These are phyloP conservation scores for Drosophila mauritiana DNA, from an alignment of 1,140 invertebrate genomes.

Conservation along the genomic window DNA sequence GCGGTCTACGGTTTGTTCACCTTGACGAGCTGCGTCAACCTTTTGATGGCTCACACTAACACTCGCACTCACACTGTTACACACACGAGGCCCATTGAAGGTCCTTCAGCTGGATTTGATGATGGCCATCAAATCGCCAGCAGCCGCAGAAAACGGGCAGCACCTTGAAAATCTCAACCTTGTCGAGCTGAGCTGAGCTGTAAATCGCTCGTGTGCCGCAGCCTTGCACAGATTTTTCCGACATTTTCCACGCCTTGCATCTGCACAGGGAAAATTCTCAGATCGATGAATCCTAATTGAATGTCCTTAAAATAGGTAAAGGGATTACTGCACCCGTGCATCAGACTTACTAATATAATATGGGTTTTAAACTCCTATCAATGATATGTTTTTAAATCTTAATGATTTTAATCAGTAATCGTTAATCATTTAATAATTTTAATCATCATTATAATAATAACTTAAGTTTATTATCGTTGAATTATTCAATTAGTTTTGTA, in stretches of 20 bases:
- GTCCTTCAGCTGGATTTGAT: constrained; percentile 73
- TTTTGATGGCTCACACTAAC: constrained; percentile 60
- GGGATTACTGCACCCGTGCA: neutral
- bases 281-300: neutral
- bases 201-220: constrained; percentile 36
- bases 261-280: constrained; percentile 20
- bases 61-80: constrained; percentile 22
- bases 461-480: too few relatives aligned
- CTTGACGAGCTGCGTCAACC: constrained; percentile 79
- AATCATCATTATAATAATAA: too few relatives aligned
- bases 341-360: neutral
- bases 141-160: constrained; percentile 47
- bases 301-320: neutral
- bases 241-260: constrained; percentile 53
- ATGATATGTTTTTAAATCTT: too few relatives aligned
- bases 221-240: constrained; percentile 74
- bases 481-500: too few relatives aligned
- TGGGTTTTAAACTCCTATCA: too few relatives aligned
- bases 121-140: constrained; percentile 64
- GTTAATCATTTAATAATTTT: too few relatives aligned
- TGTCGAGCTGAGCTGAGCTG: constrained; percentile 15
- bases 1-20: constrained; percentile 68
- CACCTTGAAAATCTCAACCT: constrained; percentile 70
- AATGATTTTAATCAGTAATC: too few relatives aligned
- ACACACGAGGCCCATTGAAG: constrained; percentile 55